A percentile compares a stretch with the other conserved stretches of the same genome.
Evolutionary conservation across 2,888 invertebrate genomes (phyloP).

Genomic region (Pyrrhosoma nymphula): DNA sequence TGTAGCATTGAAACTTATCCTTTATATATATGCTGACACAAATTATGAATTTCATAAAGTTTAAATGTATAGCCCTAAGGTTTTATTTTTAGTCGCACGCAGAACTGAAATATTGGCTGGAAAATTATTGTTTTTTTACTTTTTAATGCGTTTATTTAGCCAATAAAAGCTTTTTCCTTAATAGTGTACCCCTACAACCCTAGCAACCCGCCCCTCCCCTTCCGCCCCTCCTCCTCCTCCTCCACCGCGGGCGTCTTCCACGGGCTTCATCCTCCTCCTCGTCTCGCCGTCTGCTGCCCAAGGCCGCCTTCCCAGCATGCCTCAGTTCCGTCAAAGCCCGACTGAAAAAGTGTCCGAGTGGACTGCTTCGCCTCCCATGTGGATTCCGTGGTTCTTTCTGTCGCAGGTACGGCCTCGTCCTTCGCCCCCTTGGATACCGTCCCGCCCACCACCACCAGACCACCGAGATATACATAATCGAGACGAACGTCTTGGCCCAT

Average conservation of each 20-base stretch:
- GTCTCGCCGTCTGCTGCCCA: neutral
- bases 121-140: too few relatives aligned
- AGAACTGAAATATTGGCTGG: too few relatives aligned
- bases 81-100: too few relatives aligned
- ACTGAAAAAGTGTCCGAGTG: conserved; percentile 31
- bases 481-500: neutral
- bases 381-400: conserved; percentile 63
- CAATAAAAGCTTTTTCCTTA: too few relatives aligned
- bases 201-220: neutral
- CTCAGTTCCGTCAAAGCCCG: conserved; percentile 49
- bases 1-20: too few relatives aligned
- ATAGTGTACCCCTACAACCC: too few relatives aligned
- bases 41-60: too few relatives aligned
- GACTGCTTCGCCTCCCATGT: conserved; percentile 48
- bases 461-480: neutral
- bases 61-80: too few relatives aligned
- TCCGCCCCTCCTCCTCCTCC: neutral
- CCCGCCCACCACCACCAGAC: neutral
- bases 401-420: conserved; percentile 54
- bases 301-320: conserved; percentile 57
- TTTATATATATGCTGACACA: too few relatives aligned
- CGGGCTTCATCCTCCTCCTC: neutral
- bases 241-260: neutral
- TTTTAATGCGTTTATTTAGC: too few relatives aligned
- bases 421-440: neutral